phyloP scores from a whole-genome alignment of 2,888 invertebrate species.

The Oscheius onirici region DNA sequence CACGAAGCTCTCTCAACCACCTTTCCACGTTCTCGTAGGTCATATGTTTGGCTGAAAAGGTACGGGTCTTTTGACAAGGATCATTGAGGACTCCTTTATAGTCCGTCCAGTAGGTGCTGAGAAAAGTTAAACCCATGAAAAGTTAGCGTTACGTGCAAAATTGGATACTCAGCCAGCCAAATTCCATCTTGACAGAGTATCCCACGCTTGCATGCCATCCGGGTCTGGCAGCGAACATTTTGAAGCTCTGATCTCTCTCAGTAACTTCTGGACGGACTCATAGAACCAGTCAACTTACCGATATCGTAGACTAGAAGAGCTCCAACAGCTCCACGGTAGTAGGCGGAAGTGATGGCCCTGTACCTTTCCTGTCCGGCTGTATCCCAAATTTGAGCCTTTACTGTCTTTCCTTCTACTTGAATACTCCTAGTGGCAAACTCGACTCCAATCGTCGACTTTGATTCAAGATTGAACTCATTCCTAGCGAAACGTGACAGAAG shows the following conservation, averaged over 20 bases:
- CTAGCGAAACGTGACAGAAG: conserved; percentile 23
- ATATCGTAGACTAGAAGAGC: conserved; percentile 28
- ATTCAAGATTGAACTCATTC: conserved; percentile 24
- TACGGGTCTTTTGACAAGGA: too few relatives aligned
- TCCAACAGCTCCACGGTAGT: conserved; percentile 28
- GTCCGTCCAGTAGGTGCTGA: too few relatives aligned
- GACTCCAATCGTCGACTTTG: conserved; percentile 26
- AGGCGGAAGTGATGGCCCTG: conserved; percentile 22
- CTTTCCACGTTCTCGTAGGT: conserved; percentile 26
- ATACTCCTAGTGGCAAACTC: conserved; percentile 26
- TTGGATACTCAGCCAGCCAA: too few relatives aligned
- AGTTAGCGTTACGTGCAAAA: too few relatives aligned
- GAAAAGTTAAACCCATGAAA: too few relatives aligned
- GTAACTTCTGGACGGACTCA: too few relatives aligned
- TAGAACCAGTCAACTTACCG: conserved; percentile 12
- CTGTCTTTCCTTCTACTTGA: conserved; percentile 26
- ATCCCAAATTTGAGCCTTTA: conserved; percentile 26
- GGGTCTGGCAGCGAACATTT: too few relatives aligned
- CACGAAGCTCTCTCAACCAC: conserved; percentile 21
- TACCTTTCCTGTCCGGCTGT: conserved; percentile 26
- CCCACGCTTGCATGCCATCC: too few relatives aligned
- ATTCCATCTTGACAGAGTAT: too few relatives aligned
- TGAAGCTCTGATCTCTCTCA: too few relatives aligned
- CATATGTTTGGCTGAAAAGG: conserved; percentile 18
- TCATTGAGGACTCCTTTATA: too few relatives aligned